These are phyloP conservation scores for Xanthia icteritia DNA, from an alignment of 2,888 invertebrate genomes.

Conservation along the genomic window DNA sequence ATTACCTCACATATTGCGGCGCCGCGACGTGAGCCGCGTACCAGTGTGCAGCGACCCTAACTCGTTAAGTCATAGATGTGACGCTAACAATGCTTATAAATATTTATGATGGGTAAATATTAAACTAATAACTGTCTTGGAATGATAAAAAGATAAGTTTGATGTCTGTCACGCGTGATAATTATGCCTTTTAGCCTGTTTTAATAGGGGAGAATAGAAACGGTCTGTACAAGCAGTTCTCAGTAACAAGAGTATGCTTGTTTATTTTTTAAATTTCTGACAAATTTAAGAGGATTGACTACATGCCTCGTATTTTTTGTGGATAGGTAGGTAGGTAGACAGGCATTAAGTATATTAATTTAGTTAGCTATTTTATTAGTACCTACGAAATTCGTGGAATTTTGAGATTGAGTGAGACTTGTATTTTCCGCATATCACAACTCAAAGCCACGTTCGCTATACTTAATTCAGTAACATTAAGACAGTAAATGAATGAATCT, in stretches of 20 bases:
- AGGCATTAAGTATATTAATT: not conserved
- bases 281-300: not conserved
- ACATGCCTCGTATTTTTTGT: not conserved
- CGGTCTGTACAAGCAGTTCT: too few species aligned
- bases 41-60: constrained; percentile 30
- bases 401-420: not conserved
- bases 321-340: too few species aligned
- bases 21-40: constrained; percentile 58
- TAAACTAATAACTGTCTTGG: not conserved
- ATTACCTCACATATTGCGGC: constrained; percentile 62
- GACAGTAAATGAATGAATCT: constrained; percentile 22
- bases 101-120: constrained; percentile 6
- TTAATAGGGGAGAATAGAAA: too few species aligned
- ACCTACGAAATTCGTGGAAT: not conserved
- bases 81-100: constrained; percentile 18
- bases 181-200: too few species aligned
- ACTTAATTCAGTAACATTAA: not conserved
- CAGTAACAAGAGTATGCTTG: not conserved
- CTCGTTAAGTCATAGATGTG: constrained; percentile 31
- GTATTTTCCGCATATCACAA: not conserved
- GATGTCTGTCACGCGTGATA: not conserved
- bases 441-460: not conserved
- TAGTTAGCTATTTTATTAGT: not conserved
- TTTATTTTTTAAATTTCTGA: too few species aligned
- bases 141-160: not conserved